phyloP scores from a whole-genome alignment of 2,113 vertebrate species.

The Euleptes europaea region DNA sequence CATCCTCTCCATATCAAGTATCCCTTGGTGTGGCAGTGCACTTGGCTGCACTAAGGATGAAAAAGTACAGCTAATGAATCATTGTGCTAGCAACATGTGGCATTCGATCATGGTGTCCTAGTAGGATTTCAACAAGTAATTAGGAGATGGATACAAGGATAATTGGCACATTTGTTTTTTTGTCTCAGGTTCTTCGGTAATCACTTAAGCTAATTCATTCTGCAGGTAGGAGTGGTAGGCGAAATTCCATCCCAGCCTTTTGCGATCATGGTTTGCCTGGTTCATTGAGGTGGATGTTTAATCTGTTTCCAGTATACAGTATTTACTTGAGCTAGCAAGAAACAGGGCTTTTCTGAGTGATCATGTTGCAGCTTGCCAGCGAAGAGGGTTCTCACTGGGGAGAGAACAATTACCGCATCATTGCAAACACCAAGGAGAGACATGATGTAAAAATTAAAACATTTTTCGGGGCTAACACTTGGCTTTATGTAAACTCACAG shows the following conservation, averaged over 20 bases:
- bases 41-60: slow-evolving; percentile 37
- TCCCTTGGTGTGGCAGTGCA: neutral
- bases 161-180: slow-evolving; percentile 70
- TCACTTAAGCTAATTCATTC: slow-evolving; percentile 47
- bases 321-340: slow-evolving; percentile 41
- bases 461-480: slow-evolving; percentile 79
- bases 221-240: slow-evolving; percentile 51
- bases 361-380: slow-evolving; percentile 69
- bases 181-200: slow-evolving; percentile 54
- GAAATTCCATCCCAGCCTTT: slow-evolving; percentile 21
- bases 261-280: slow-evolving; percentile 20
- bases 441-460: slow-evolving; percentile 83
- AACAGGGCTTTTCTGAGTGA: slow-evolving; percentile 54
- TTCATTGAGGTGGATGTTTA: slow-evolving; percentile 31
- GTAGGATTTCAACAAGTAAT: slow-evolving; percentile 67
- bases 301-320: slow-evolving; percentile 33
- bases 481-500: slow-evolving; percentile 83
- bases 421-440: slow-evolving; percentile 77
- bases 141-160: slow-evolving; percentile 71
- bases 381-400: slow-evolving; percentile 41
- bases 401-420: slow-evolving; percentile 71
- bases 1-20: neutral
- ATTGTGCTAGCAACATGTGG: slow-evolving; percentile 39
- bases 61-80: slow-evolving; percentile 58
- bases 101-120: slow-evolving; percentile 64